phyloP scores from a whole-genome alignment of 2,113 vertebrate species.

The Gambusia affinis region DNA sequence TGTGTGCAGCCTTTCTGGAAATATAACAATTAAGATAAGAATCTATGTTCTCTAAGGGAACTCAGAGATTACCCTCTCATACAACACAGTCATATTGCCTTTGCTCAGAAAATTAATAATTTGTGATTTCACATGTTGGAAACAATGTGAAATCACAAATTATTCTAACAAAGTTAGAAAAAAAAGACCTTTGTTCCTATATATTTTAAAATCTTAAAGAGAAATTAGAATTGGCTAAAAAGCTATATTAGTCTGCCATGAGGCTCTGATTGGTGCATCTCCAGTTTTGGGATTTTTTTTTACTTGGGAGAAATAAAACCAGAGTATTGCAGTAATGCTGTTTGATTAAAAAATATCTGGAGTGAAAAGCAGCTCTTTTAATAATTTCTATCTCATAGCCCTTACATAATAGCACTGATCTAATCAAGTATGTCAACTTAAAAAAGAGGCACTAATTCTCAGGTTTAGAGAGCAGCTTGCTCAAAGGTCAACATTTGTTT shows the following conservation, averaged over 20 bases:
- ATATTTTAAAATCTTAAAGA: not conserved
- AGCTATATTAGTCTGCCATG: not conserved
- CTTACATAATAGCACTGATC: constrained; percentile 46
- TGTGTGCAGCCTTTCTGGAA: not conserved
- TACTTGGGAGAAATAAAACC: constrained; percentile 16
- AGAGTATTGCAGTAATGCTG: constrained; percentile 2
- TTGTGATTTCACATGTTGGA: not conserved
- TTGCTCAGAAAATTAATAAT: not conserved
- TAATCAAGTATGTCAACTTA: constrained; percentile 35
- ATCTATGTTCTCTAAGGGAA: no score
- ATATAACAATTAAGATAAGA: not conserved
- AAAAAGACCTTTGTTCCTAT: not conserved
- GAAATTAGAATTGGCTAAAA: not conserved
- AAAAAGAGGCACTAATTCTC: constrained; percentile 61
- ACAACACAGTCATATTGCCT: not conserved
- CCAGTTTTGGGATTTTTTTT: not conserved
- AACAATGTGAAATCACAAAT: no score
- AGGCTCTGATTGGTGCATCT: not conserved
- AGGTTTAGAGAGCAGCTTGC: constrained; percentile 14
- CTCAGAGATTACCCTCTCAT: not conserved
- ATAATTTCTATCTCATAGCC: constrained; percentile 38
- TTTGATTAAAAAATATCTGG: not conserved
- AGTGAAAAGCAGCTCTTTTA: constrained; percentile 3
- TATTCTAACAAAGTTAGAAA: not conserved
- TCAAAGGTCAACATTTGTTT: constrained; percentile 23